These are phyloP conservation scores for Adoxophyes honmai DNA, from an alignment of 1,140 invertebrate species.

Conservation along the genomic window DNA sequence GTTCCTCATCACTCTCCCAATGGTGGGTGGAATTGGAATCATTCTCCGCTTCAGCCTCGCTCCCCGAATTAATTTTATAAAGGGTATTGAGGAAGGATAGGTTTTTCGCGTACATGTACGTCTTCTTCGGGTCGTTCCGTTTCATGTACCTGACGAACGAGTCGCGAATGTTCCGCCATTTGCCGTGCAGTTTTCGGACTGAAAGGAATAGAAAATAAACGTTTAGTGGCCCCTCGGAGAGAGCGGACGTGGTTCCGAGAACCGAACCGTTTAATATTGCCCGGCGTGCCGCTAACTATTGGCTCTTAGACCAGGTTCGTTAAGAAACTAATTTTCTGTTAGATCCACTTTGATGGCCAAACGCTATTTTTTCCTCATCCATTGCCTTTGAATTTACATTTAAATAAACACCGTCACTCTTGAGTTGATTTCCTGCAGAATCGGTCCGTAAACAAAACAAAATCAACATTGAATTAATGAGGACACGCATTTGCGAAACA, in stretches of 20 bases:
- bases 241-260: constrained; percentile 1
- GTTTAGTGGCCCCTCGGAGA: neutral
- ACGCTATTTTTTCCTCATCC: too few relatives aligned
- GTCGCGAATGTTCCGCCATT: constrained; percentile 60
- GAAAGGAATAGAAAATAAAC: constrained; percentile 19
- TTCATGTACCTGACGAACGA: constrained; percentile 46
- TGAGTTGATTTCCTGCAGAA: too few relatives aligned
- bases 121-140: constrained; percentile 30
- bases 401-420: too few relatives aligned
- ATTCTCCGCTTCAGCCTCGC: constrained; percentile 28
- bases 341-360: too few relatives aligned
- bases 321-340: too few relatives aligned
- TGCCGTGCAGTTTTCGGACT: constrained; percentile 46
- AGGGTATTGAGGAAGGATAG: constrained; percentile 41
- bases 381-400: too few relatives aligned
- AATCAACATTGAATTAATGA: too few relatives aligned
- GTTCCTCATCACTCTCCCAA: constrained; percentile 22
- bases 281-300: too few relatives aligned
- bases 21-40: neutral
- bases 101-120: constrained; percentile 46
- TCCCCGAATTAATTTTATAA: constrained; percentile 33
- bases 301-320: too few relatives aligned
- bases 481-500: too few relatives aligned
- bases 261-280: neutral
- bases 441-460: too few relatives aligned